Evolutionary conservation across 2,797 vertebrate species (phyloP).

Genomic region (Myioborus miniatus): DNA sequence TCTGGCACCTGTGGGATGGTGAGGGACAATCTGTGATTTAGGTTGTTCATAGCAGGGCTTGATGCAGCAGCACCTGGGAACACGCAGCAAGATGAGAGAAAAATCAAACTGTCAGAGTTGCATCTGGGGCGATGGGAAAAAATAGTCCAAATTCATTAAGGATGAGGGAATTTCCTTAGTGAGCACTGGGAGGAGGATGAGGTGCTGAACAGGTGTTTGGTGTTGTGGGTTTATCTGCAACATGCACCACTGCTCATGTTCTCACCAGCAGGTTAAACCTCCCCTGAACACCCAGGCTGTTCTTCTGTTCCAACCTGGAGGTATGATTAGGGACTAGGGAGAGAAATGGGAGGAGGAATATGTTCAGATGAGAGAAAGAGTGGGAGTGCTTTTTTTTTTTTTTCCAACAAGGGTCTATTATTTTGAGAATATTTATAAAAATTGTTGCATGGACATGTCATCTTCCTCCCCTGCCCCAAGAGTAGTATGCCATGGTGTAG

Average conservation of each 20-base stretch:
- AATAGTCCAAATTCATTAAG: background rate
- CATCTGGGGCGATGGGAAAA: constrained; percentile 11
- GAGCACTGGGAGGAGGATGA: background rate
- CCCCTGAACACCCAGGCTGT: background rate
- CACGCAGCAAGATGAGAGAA: background rate
- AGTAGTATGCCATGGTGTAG: background rate
- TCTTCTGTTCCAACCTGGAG: background rate
- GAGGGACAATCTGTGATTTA: background rate
- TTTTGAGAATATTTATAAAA: background rate
- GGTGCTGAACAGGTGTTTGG: background rate
- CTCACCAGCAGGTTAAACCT: background rate
- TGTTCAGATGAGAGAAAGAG: background rate
- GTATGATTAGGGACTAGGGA: background rate
- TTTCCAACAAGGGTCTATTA: fast-evolving
- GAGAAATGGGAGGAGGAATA: background rate
- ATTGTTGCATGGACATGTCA: background rate
- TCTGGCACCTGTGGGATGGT: background rate
- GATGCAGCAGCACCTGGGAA: background rate
- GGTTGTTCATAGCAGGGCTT: background rate
- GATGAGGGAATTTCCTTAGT: constrained; percentile 42
- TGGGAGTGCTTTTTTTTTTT: background rate
- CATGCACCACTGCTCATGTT: background rate
- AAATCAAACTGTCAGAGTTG: background rate
- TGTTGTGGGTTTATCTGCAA: background rate
- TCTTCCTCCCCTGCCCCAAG: background rate